Conservation (phyloP, 1,140 invertebrate species). For the Sycophila sp. region DNA sequence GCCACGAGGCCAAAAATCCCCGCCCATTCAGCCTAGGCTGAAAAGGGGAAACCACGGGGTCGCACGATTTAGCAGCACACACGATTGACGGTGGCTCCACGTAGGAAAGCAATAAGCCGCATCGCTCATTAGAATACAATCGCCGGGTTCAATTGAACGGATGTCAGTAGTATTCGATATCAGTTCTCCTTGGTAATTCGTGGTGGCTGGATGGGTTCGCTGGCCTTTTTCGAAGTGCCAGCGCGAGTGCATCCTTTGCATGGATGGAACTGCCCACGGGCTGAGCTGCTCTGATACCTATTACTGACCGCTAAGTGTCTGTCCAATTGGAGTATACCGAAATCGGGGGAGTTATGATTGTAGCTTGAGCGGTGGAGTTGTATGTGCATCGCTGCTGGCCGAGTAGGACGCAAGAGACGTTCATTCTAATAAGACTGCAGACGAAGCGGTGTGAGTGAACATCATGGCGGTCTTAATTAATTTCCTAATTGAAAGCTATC, state of each 20-base stretch:
- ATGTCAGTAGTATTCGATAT: slow-evolving; percentile 39
- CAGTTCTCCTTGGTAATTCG: slow-evolving; percentile 49
- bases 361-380: too few relatives aligned
- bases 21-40: too few relatives aligned
- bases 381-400: neutral
- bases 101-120: neutral
- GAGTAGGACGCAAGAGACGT: too few relatives aligned
- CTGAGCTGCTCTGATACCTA: too few relatives aligned
- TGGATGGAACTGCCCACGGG: neutral
- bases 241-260: neutral
- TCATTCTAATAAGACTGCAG: too few relatives aligned
- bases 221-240: slow-evolving; percentile 11
- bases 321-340: too few relatives aligned
- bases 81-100: too few relatives aligned
- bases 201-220: slow-evolving; percentile 48
- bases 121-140: slow-evolving; percentile 58
- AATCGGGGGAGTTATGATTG: too few relatives aligned
- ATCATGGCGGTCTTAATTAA: slow-evolving; percentile 55
- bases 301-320: too few relatives aligned
- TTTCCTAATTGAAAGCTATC: slow-evolving; percentile 47
- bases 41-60: too few relatives aligned
- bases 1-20: too few relatives aligned
- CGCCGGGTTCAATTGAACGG: slow-evolving; percentile 40
- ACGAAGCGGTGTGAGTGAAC: neutral
- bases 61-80: too few relatives aligned